Base-by-base conservation (phyloP, 1,140 invertebrate genomes). In the Reticulitermes speratus region DNA sequence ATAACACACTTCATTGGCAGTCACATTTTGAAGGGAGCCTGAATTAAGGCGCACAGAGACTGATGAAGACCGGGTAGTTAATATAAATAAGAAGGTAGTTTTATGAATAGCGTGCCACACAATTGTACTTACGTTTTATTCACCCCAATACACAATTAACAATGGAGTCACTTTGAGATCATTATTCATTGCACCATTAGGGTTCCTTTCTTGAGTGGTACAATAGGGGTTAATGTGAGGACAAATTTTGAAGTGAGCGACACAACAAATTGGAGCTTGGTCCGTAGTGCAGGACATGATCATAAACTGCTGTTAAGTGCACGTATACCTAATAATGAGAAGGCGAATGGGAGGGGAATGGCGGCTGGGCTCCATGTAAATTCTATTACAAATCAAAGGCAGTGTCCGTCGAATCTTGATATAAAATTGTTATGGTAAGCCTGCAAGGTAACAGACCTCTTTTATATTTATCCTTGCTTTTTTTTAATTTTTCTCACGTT, bases 161-260 rank as follows among this genome's bases (percentile, higher is more conserved):
- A 75, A 75, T 75, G 14, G n/a, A 14, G 65, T 75, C n/a, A 75
- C 25, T n/a, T 5, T 75, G 65, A 75, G 65, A 75, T 2, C n/a
- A 75, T 30, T 75, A n/a, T 75, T 75, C 65, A 9, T 11, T 25
- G 59, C 1, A 65, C 14, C 7, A 65, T 65, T 65, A 19, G 45
- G 59, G 14, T 75, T 75, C 65, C 7, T 75, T 16, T 75, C 25
- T 75, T 75, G 65, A 16, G 9, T 14, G 8, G 65, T 9, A 30
- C n/a, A 75, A 75, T 75, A 75, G 65, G 25, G n/a, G 65, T 75
- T 75, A 75, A 75, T 75, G 25, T 75, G 65, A 30, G n/a, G 65
- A 75, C 65, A 75, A n/a, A 30, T n/a, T 75, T 30, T 75, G 65
- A 16, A 30, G n/a, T 14, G 55, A 23, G 21, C 14, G 55, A 23